A percentile compares a stretch with the other conserved stretches of the same genome.
Evolutionary conservation across 2,888 invertebrate genomes (phyloP).

Genomic region (Acrocyrtus sp.): DNA sequence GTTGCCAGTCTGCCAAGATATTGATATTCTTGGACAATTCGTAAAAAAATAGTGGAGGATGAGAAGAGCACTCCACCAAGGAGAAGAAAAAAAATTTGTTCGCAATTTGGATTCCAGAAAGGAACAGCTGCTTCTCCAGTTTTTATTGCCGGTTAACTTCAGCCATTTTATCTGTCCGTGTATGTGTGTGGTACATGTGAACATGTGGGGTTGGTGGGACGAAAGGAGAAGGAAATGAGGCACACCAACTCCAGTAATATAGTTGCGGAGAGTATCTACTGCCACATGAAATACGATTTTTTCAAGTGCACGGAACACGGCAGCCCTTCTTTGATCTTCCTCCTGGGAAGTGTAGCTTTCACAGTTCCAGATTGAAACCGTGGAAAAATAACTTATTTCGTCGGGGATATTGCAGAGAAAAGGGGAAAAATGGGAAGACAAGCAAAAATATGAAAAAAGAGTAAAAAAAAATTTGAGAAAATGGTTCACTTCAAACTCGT

Average conservation of each 20-base stretch:
- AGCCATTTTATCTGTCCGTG: not conserved
- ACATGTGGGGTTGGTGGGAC: constrained; percentile 10
- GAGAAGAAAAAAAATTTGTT: no score
- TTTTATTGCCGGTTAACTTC: constrained; percentile 30
- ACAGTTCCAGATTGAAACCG: no score
- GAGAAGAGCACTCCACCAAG: no score
- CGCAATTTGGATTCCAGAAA: constrained; percentile 1
- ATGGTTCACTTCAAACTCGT: not conserved
- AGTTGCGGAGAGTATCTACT: not conserved
- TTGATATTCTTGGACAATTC: no score
- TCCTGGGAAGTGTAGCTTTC: constrained; percentile 8
- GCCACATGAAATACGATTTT: not conserved
- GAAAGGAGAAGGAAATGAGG: constrained; percentile 1
- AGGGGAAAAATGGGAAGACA: not conserved
- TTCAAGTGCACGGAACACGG: not conserved
- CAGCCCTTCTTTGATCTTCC: constrained; percentile 30
- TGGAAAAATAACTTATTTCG: no score
- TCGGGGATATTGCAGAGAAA: not conserved
- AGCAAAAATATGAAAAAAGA: not conserved
- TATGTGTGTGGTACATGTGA: not conserved
- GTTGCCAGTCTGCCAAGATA: no score
- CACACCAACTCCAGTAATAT: not conserved
- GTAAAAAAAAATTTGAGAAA: not conserved
- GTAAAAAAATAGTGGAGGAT: no score
- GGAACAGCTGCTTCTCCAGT: constrained; percentile 22